phyloP scores from a whole-genome alignment of 2,113 vertebrate genomes.

The Promerops cafer region DNA sequence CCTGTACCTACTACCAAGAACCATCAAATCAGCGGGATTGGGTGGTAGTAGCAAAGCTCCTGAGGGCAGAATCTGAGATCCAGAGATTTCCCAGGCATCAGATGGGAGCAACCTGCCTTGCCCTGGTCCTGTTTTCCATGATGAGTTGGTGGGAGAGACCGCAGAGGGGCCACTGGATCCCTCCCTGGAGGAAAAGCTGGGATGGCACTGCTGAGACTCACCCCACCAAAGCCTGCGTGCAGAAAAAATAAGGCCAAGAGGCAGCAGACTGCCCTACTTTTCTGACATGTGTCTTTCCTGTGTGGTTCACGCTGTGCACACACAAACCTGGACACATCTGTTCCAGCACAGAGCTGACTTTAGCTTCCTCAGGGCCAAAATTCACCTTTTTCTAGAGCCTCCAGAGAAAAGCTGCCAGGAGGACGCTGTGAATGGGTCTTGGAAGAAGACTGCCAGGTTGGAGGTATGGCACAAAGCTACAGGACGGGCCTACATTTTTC shows the following conservation, averaged over 20 bases:
- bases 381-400: background rate
- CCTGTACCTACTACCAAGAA: background rate
- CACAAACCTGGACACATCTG: rapidly evolving
- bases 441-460: background rate
- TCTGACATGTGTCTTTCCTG: background rate
- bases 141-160: background rate
- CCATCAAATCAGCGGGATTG: background rate
- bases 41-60: background rate
- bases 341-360: background rate
- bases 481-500: background rate
- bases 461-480: background rate
- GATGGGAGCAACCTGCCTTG: background rate
- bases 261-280: background rate
- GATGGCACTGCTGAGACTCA: background rate
- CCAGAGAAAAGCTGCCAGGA: background rate
- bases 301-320: background rate
- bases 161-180: background rate
- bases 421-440: background rate
- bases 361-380: background rate
- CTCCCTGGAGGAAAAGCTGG: background rate
- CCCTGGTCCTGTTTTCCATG: background rate
- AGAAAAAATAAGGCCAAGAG: background rate
- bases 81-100: background rate
- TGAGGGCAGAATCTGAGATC: background rate
- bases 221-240: rapidly evolving